Conservation (phyloP, 2,797 vertebrate genomes). For the Peromyscus aztecus region DNA sequence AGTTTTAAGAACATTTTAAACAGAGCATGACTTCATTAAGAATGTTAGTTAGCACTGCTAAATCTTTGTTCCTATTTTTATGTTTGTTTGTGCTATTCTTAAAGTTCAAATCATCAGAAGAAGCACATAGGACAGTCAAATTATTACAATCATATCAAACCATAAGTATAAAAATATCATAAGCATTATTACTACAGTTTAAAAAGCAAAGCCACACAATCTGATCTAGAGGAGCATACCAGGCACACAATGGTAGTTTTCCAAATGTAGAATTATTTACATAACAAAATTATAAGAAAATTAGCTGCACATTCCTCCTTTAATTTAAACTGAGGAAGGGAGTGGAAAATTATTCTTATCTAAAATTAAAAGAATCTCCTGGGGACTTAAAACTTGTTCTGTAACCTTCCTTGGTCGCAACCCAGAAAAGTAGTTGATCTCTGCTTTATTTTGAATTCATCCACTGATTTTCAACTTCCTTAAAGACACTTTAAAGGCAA, state of each 20-base stretch:
- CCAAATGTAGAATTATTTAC: slow-evolving; percentile 28
- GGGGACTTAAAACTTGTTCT: background rate
- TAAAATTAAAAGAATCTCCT: slow-evolving; percentile 7
- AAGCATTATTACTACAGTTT: background rate
- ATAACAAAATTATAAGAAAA: slow-evolving; percentile 32
- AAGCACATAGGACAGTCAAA: background rate
- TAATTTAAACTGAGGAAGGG: background rate
- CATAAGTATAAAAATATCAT: background rate
- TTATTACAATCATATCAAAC: slow-evolving; percentile 3
- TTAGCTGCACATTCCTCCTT: background rate
- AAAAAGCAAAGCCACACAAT: slow-evolving; percentile 27
- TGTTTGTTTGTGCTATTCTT: background rate
- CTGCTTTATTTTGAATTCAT: slow-evolving; percentile 2
- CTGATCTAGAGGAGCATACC: background rate
- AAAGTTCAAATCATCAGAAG: slow-evolving; percentile 31
- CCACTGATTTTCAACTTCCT: background rate
- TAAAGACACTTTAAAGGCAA: slow-evolving; percentile 6
- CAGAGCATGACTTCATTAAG: background rate
- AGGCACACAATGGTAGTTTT: background rate
- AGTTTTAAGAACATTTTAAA: background rate
- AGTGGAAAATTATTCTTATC: background rate
- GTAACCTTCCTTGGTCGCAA: background rate
- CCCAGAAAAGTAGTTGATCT: background rate
- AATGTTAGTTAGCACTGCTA: background rate
- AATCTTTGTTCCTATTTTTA: background rate